Evolutionary conservation across 2,797 vertebrate genomes (phyloP).

Genomic region (Pachyuromys duprasi): DNA sequence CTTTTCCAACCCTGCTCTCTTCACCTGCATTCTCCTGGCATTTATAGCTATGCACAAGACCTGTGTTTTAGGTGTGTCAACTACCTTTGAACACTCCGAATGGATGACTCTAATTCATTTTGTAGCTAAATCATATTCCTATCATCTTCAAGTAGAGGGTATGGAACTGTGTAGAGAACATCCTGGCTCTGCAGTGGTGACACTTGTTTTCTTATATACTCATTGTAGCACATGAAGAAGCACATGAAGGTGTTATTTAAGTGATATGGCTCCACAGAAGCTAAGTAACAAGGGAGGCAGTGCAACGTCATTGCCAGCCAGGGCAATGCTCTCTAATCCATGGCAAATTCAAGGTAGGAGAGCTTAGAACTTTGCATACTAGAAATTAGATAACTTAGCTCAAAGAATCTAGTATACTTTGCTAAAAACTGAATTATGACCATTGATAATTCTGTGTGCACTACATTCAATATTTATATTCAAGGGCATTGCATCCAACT

Average conservation of each 20-base stretch:
- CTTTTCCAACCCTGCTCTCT: not conserved
- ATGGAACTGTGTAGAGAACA: not conserved
- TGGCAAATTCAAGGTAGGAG: not conserved
- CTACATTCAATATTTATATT: constrained; percentile 2
- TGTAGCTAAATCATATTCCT: not conserved
- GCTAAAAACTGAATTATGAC: not conserved
- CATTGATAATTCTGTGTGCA: not conserved
- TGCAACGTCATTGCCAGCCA: not conserved
- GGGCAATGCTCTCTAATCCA: not conserved
- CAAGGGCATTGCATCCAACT: not conserved
- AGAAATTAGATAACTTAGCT: not conserved
- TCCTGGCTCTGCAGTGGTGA: too few relatives aligned
- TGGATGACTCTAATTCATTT: not conserved
- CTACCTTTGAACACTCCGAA: not conserved
- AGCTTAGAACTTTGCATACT: not conserved
- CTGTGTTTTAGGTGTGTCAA: not conserved
- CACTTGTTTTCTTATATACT: not conserved
- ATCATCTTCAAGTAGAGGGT: not conserved
- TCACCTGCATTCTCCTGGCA: not conserved
- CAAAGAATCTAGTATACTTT: not conserved
- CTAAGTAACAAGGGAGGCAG: not conserved
- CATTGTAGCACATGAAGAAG: not conserved
- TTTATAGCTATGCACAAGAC: not conserved
- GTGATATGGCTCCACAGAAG: not conserved
- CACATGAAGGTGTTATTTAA: not conserved